Evolutionary conservation across 2,113 vertebrate genomes (phyloP).

Genomic region (Rhinoptilus africanus): DNA sequence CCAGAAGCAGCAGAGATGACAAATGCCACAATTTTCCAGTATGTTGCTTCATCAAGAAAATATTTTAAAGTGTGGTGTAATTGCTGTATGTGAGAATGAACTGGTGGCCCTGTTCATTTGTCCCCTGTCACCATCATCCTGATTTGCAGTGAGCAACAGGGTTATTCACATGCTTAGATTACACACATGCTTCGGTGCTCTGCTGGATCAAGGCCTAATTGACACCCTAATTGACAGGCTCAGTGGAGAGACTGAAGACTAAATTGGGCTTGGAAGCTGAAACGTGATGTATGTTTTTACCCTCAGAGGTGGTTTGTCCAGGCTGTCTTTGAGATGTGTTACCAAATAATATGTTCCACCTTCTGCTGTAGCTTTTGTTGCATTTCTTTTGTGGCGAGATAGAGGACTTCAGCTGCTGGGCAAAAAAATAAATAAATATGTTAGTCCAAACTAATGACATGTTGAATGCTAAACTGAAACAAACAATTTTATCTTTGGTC

Average conservation of each 20-base stretch:
- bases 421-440: conserved; percentile 36
- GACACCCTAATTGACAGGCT: conserved; percentile 59
- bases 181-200: conserved; percentile 41
- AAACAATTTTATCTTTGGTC: conserved; percentile 46
- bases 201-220: conserved; percentile 63
- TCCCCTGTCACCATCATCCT: background rate
- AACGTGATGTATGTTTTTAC: conserved; percentile 50
- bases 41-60: conserved; percentile 7
- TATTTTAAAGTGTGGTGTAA: background rate
- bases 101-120: conserved; percentile 38
- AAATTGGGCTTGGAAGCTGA: conserved; percentile 57
- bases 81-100: conserved; percentile 32
- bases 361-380: conserved; percentile 48
- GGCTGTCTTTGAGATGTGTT: conserved; percentile 50
- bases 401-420: conserved; percentile 13
- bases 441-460: conserved; percentile 9
- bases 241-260: conserved; percentile 55
- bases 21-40: background rate
- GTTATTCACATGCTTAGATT: conserved; percentile 59
- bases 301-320: conserved; percentile 42
- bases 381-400: background rate
- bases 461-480: conserved; percentile 33
- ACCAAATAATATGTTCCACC: conserved; percentile 49
- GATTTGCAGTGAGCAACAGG: conserved; percentile 37
- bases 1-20: background rate